Base-by-base conservation (phyloP, 2,797 vertebrate genomes). In the Crenuchus spilurus region DNA sequence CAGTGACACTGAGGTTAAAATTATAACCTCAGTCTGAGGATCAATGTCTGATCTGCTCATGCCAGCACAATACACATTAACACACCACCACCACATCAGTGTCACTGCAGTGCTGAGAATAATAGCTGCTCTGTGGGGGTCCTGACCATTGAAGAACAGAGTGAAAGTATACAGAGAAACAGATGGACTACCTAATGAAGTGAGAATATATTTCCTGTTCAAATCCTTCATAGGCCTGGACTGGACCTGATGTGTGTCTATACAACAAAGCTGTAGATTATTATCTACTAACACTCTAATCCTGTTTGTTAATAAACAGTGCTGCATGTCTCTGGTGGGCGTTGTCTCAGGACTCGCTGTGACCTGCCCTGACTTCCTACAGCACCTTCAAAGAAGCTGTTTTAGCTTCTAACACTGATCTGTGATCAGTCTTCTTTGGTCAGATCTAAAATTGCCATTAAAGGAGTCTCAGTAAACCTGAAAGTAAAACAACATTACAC, bases 331-430 rank as follows among this genome's bases (percentile, higher is more conserved):
- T 57, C 1, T 0, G 10, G 58, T 61, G 66, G 66, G 28, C 10
- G 30, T 46, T 33, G 54, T 11, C 14, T 33, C 30, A 33, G 54
- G 68, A 60, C 30, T 62, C 37, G 33, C 33, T 22, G 18, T 62
- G 37, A 60, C 68, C 68, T 70, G 68, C 41, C 28, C 57, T 46
- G 44, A 35, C 30, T 70, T 33, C 24, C 39, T 22, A 2, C 26
- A 22, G 39, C 33, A 57, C 37, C 1, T 55, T 16, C 3, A n/a
- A 13, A 39, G 24, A 55, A 30, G n/a, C n/a, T n/a, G n/a, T n/a
- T n/a, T 55, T 5, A 11, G 1, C 48, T 68, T 18, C 55, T 35
- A 54, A 55, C 49, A 26, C 30, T 33, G 16, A 57, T 20, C 10
- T 24, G 4, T 13, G 22, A 51, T 24, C 46, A 9, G 44, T 5